phyloP scores from a whole-genome alignment of 2,113 vertebrate species.

The Seriola dumerili region DNA sequence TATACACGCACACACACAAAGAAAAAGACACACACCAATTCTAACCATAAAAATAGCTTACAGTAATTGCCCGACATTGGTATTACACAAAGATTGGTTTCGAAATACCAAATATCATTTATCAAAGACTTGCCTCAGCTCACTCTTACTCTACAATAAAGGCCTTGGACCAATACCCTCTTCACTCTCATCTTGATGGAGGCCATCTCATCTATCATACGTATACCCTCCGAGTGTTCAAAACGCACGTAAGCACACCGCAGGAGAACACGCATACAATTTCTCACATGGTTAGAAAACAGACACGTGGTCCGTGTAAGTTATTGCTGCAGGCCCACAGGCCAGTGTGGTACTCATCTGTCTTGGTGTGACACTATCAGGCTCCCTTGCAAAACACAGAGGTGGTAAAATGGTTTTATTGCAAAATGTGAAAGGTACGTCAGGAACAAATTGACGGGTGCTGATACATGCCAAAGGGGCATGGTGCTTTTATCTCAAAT shows the following conservation, averaged over 20 bases:
- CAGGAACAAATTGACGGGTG: slow-evolving; percentile 57
- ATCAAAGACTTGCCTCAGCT: slow-evolving; percentile 39
- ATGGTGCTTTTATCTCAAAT: slow-evolving; percentile 54
- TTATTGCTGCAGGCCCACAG: slow-evolving; percentile 68
- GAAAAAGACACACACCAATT: neutral
- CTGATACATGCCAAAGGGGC: slow-evolving; percentile 58
- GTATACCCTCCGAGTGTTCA: slow-evolving; percentile 19
- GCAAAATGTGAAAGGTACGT: slow-evolving; percentile 64
- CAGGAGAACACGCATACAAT: slow-evolving; percentile 46
- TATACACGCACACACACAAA: neutral
- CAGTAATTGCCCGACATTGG: slow-evolving; percentile 36
- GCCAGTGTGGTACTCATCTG: slow-evolving; percentile 68
- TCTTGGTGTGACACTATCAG: slow-evolving; percentile 76
- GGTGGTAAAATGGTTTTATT: slow-evolving; percentile 75
- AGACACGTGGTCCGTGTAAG: slow-evolving; percentile 59
- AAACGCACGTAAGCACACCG: slow-evolving; percentile 29
- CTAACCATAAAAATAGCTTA: slow-evolving; percentile 33
- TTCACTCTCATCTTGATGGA: slow-evolving; percentile 41
- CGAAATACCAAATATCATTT: slow-evolving; percentile 54
- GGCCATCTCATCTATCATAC: slow-evolving; percentile 57
- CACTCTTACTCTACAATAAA: slow-evolving; percentile 15
- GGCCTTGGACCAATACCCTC: slow-evolving; percentile 21
- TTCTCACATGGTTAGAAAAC: slow-evolving; percentile 72
- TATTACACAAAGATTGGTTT: slow-evolving; percentile 47
- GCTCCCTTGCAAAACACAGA: slow-evolving; percentile 63